Conservation (phyloP, 2,888 invertebrate genomes). For the Leistus spinibarbis region DNA sequence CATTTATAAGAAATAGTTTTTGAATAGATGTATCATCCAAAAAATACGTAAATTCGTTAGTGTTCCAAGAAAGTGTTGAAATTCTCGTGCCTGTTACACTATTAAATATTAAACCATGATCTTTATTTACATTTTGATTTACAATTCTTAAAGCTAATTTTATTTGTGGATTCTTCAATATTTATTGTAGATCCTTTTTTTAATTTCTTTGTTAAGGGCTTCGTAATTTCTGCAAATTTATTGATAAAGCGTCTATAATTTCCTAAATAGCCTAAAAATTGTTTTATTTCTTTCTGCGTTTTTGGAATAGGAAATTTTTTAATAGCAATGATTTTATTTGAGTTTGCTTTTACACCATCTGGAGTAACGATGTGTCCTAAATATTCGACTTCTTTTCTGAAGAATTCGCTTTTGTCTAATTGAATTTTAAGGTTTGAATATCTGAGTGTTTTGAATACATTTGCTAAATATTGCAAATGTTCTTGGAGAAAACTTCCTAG, state of each 20-base stretch:
- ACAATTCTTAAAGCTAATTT: too few species aligned
- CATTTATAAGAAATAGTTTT: too few species aligned
- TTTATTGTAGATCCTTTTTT: not conserved
- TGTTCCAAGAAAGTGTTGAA: too few species aligned
- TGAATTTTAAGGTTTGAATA: constrained; percentile 40
- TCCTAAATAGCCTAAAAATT: constrained; percentile 38
- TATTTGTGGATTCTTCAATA: not conserved
- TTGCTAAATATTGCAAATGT: constrained; percentile 31
- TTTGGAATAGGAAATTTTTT: constrained; percentile 41
- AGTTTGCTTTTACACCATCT: constrained; percentile 43
- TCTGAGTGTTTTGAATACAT: constrained; percentile 34
- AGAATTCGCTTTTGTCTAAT: constrained; percentile 44
- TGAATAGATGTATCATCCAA: too few species aligned
- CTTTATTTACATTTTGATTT: too few species aligned
- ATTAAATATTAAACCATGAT: too few species aligned
- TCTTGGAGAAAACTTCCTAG: too few species aligned
- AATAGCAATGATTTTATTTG: constrained; percentile 43
- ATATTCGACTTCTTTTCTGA: constrained; percentile 36
- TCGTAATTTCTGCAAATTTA: constrained; percentile 33
- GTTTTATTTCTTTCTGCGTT: constrained; percentile 30
- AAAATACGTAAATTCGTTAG: too few species aligned
- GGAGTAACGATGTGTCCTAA: constrained; percentile 42
- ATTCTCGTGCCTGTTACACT: too few species aligned
- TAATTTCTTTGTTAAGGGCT: not conserved
- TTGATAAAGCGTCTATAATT: too few species aligned